phyloP scores from a whole-genome alignment of 1,140 invertebrate species.

The Micrasema longulum region DNA sequence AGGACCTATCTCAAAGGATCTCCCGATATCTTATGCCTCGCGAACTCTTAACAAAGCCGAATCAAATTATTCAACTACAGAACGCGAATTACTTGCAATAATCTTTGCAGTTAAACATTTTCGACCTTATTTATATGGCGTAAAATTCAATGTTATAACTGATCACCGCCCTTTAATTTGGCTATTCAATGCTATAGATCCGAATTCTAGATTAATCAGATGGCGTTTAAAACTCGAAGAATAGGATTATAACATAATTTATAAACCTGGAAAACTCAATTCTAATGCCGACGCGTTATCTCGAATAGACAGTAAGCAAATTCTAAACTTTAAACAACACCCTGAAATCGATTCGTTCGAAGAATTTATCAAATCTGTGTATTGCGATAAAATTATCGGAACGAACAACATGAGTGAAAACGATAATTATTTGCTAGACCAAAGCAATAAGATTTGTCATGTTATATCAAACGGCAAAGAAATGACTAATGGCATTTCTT shows the following conservation, averaged over 20 bases:
- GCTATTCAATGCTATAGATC: constrained; percentile 62
- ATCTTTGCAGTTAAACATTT: constrained; percentile 65
- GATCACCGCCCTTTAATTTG: constrained; percentile 67
- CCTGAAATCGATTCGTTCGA: background rate
- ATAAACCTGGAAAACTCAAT: constrained; percentile 61
- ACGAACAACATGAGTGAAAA: background rate
- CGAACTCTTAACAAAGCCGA: constrained; percentile 61
- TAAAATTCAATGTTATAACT: constrained; percentile 64
- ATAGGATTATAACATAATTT: constrained; percentile 60
- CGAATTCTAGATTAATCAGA: constrained; percentile 61
- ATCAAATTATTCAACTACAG: constrained; percentile 60
- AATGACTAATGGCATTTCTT: constrained; percentile 58
- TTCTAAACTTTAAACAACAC: background rate
- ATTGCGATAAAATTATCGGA: background rate
- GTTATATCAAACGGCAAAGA: background rate
- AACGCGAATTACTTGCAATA: constrained; percentile 68
- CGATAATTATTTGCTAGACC: background rate
- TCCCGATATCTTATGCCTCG: constrained; percentile 60
- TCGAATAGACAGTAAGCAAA: background rate
- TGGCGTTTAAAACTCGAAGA: constrained; percentile 67
- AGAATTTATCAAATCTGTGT: background rate
- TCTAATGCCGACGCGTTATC: constrained; percentile 58
- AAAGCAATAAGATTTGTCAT: background rate
- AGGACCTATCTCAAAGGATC: constrained; percentile 35
- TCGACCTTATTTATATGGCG: constrained; percentile 63